phyloP scores from a whole-genome alignment of 2,113 vertebrate species.

The Protomyctophum bolini region DNA sequence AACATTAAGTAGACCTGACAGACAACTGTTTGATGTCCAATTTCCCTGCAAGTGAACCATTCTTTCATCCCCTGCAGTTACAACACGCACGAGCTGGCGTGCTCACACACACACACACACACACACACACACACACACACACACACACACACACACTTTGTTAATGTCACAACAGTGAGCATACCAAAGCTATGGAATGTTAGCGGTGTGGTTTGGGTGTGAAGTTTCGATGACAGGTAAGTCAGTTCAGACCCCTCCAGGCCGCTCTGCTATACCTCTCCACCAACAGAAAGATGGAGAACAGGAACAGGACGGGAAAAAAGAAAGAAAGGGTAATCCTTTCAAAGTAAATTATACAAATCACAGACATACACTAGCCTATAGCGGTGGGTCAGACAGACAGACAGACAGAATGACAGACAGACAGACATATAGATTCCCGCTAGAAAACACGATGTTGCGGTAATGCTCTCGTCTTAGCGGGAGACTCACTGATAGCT shows the following conservation, averaged over 20 bases:
- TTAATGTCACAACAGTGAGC: background rate
- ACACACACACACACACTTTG: constrained; percentile 26
- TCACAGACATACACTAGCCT: no score
- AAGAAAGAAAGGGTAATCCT: no score
- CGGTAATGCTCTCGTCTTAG: constrained; percentile 35
- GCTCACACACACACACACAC: constrained; percentile 21
- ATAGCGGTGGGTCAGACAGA: no score
- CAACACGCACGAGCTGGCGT: no score
- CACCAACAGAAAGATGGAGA: background rate
- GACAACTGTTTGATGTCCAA: no score
- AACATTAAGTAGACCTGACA: no score
- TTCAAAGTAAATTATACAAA: no score
- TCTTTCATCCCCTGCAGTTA: no score
- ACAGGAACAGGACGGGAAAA: background rate
- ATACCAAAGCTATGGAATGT: background rate
- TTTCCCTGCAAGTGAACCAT: no score
- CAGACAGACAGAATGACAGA: no score
- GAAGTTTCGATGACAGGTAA: constrained; percentile 1
- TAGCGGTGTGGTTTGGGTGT: constrained; percentile 12
- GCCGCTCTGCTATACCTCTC: background rate
- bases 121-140: constrained; percentile 19
- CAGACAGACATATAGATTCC: no score
- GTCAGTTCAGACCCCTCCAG: constrained; percentile 12
- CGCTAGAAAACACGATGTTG: no score
- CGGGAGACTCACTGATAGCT: constrained; percentile 38